Conservation (phyloP, 2,888 invertebrate species). For the Eudasyphora cyanicolor region DNA sequence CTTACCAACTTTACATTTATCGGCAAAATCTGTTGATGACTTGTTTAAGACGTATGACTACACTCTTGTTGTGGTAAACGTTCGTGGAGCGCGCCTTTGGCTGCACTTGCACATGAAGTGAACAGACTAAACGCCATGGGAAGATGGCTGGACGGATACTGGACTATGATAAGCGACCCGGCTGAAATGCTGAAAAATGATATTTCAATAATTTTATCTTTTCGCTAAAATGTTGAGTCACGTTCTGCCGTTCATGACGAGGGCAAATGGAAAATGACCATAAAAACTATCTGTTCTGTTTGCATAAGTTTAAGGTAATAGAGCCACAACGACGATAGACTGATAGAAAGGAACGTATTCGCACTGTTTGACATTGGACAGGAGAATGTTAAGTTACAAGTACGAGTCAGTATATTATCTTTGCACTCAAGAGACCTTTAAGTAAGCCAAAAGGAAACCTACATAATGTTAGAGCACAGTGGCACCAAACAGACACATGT, state of each 20-base stretch:
- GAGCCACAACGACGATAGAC: neutral
- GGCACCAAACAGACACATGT: too few relatives aligned
- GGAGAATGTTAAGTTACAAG: neutral
- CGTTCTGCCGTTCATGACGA: constrained; percentile 23
- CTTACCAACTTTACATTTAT: constrained; percentile 28
- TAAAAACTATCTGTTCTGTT: neutral
- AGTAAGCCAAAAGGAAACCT: constrained; percentile 2
- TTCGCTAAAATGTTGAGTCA: constrained; percentile 31
- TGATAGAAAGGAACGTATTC: neutral
- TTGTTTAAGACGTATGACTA: constrained; percentile 44
- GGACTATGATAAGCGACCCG: neutral
- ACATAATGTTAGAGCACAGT: constrained; percentile 4
- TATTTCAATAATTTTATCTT: constrained; percentile 46
- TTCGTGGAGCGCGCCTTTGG: neutral
- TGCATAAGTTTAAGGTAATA: neutral
- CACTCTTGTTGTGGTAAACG: neutral
- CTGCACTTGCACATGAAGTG: neutral
- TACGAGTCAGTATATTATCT: constrained; percentile 21
- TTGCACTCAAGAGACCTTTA: constrained; percentile 20
- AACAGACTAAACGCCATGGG: too few relatives aligned
- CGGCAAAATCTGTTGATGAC: constrained; percentile 38
- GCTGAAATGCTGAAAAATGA: constrained; percentile 4
- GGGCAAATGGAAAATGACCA: neutral
- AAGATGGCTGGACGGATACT: neutral
- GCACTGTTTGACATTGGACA: constrained; percentile 28